Percentiles rank a stretch among this genome's conserved stretches.
Evolutionary conservation across 2,797 vertebrate genomes (phyloP).

Genomic region (Sebastes trivittatus): DNA sequence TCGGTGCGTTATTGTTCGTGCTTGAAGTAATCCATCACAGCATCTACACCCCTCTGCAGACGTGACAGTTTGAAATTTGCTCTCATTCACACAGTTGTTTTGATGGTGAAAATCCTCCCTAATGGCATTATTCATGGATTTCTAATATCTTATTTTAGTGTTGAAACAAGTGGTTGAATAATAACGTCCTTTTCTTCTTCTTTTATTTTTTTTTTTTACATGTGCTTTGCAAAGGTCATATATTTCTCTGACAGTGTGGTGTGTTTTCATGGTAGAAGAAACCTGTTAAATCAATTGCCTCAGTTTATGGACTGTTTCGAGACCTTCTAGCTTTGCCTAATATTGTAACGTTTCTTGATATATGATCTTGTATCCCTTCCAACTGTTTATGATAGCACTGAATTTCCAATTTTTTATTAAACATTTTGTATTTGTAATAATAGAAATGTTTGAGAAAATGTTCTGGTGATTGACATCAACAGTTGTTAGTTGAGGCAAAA

Average conservation of each 20-base stretch:
- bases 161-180: constrained; percentile 60
- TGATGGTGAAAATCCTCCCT: constrained; percentile 38
- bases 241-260: constrained; percentile 65
- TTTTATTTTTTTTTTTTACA: constrained; percentile 37
- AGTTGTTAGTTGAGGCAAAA: constrained; percentile 57
- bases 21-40: constrained; percentile 42
- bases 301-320: constrained; percentile 71
- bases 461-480: constrained; percentile 73
- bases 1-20: constrained; percentile 41
- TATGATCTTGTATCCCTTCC: constrained; percentile 76
- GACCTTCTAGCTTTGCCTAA: constrained; percentile 71
- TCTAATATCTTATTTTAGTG: constrained; percentile 57
- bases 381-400: constrained; percentile 72
- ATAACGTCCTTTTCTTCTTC: constrained; percentile 17
- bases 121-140: constrained; percentile 39
- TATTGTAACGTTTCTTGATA: constrained; percentile 74
- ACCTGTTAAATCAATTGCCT: constrained; percentile 70
- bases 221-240: constrained; percentile 71
- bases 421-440: constrained; percentile 86
- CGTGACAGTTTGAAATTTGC: constrained; percentile 47
- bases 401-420: constrained; percentile 83
- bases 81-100: constrained; percentile 51
- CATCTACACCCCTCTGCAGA: constrained; percentile 15
- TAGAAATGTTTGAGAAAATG: constrained; percentile 77
- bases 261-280: constrained; percentile 72